A percentile compares a stretch with the other conserved stretches of the same genome.
These are phyloP conservation scores for Cathartes aura DNA, from an alignment of 2,113 vertebrate genomes.

Conservation along the genomic window DNA sequence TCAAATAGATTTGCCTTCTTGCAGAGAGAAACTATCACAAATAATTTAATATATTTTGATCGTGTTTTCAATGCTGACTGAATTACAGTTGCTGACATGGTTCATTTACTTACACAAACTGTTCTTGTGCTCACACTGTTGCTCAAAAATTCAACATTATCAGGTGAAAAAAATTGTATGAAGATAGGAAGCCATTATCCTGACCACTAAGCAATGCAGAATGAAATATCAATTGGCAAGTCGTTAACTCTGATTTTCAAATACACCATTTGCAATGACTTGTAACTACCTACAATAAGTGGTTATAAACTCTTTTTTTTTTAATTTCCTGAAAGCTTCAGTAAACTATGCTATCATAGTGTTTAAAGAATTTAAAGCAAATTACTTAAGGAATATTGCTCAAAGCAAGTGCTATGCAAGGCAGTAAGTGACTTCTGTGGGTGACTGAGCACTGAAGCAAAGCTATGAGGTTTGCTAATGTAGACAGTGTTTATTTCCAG, in stretches of 20 bases:
- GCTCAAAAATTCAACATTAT: conserved; percentile 38
- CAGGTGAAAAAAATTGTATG: conserved; percentile 46
- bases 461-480: conserved; percentile 15
- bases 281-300: conserved; percentile 38
- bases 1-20: conserved; percentile 30
- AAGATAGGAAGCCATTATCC: conserved; percentile 41
- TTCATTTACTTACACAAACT: conserved; percentile 66
- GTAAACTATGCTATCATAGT: conserved; percentile 14
- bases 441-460: conserved; percentile 58
- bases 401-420: background rate
- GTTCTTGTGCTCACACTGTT: conserved; percentile 26
- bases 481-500: conserved; percentile 22
- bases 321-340: conserved; percentile 43
- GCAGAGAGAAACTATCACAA: conserved; percentile 21
- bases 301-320: background rate
- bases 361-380: conserved; percentile 57
- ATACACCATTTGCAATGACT: conserved; percentile 35
- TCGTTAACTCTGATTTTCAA: conserved; percentile 61
- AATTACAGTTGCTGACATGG: conserved; percentile 52
- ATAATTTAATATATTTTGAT: conserved; percentile 61
- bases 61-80: conserved; percentile 42
- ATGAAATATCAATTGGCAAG: conserved; percentile 52
- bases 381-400: conserved; percentile 48
- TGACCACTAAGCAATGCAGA: conserved; percentile 54
- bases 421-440: conserved; percentile 51